Percentiles rank a stretch among this genome's conserved stretches.
Conservation (phyloP, 2,888 invertebrate species). For the Silvanus unidentatus region DNA sequence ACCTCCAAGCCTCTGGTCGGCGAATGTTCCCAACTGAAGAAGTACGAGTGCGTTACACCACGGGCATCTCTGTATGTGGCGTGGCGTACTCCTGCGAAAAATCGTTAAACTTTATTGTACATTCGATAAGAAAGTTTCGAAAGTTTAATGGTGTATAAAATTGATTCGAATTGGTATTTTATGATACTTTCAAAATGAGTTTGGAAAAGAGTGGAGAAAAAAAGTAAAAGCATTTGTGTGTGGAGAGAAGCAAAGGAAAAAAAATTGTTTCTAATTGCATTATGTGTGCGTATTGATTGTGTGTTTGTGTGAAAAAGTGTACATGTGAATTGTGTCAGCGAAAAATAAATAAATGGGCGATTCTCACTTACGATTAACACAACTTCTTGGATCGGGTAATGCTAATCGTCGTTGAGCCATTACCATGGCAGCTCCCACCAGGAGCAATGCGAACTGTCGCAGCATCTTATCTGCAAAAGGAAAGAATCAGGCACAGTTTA, state of each 20-base stretch:
- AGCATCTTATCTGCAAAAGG: slow-evolving; percentile 31
- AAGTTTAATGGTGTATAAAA: background rate
- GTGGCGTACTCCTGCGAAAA: slow-evolving; percentile 70
- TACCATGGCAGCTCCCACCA: slow-evolving; percentile 59
- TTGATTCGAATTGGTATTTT: too few relatives aligned
- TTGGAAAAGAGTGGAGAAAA: too few relatives aligned
- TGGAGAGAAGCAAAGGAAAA: too few relatives aligned
- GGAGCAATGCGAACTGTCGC: slow-evolving; percentile 54
- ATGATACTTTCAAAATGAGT: too few relatives aligned
- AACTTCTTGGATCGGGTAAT: slow-evolving; percentile 82
- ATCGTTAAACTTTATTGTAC: slow-evolving; percentile 5
- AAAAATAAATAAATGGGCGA: too few relatives aligned
- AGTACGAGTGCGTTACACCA: slow-evolving; percentile 84
- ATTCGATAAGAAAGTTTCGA: background rate
- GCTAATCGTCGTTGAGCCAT: slow-evolving; percentile 80
- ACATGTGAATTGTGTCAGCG: too few relatives aligned
- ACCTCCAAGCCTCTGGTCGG: slow-evolving; percentile 74
- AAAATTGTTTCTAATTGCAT: too few relatives aligned
- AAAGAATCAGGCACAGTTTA: background rate
- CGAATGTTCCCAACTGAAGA: slow-evolving; percentile 88
- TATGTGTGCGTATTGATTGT: too few relatives aligned
- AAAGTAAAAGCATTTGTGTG: too few relatives aligned
- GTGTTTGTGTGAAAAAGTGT: too few relatives aligned
- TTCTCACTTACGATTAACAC: slow-evolving; percentile 72
- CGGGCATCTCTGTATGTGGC: slow-evolving; percentile 82